Conservation (phyloP, 2,113 vertebrate genomes). For the Ursus arctos region DNA sequence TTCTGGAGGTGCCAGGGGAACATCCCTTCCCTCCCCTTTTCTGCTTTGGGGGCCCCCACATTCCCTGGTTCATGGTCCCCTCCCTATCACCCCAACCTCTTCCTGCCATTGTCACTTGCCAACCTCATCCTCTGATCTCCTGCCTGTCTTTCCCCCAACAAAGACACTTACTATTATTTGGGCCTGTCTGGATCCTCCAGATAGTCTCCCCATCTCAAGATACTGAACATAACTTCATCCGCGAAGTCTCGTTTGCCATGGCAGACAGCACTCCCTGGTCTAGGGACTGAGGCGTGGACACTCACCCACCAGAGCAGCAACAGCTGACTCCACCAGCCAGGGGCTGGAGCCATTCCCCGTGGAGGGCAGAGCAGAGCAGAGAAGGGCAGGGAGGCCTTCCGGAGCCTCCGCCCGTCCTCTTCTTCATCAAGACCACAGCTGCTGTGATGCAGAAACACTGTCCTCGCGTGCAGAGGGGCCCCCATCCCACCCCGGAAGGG, state of each 20-base stretch:
- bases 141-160: not conserved
- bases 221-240: not conserved
- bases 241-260: not conserved
- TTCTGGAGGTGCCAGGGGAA: not conserved
- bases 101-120: not conserved
- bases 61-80: rapidly evolving
- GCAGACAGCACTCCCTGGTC: not conserved
- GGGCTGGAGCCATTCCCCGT: rapidly evolving
- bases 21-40: not conserved
- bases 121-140: not conserved
- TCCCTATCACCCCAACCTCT: not conserved
- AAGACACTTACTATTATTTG: not conserved
- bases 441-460: not conserved
- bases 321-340: not conserved
- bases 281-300: not conserved
- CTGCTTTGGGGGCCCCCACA: not conserved
- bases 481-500: not conserved
- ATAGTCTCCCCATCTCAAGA: not conserved
- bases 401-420: no score
- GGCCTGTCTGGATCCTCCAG: no score
- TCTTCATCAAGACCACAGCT: not conserved
- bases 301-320: not conserved
- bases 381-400: not conserved
- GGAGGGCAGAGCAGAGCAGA: not conserved
- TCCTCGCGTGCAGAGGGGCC: not conserved